These are phyloP conservation scores for Ictalurus furcatus DNA, from an alignment of 2,113 vertebrate genomes.

Conservation along the genomic window DNA sequence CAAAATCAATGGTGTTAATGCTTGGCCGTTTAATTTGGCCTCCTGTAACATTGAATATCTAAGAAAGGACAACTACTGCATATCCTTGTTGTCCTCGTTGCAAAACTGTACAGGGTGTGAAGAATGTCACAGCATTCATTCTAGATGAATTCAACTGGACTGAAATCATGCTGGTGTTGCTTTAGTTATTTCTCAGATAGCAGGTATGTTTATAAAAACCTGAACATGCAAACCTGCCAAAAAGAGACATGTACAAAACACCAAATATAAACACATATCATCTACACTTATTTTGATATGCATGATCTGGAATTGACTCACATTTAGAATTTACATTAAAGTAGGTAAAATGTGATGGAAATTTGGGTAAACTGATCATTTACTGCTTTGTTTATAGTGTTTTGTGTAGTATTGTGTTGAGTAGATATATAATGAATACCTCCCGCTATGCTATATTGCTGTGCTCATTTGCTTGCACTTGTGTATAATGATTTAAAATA, in stretches of 20 bases:
- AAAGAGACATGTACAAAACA: not conserved
- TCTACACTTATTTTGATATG: not conserved
- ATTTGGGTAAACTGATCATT: not conserved
- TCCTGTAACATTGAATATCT: not conserved
- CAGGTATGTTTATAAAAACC: not conserved
- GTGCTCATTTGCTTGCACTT: not conserved
- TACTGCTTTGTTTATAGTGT: not conserved
- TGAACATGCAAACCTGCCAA: not conserved
- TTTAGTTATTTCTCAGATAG: not conserved
- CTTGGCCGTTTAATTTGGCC: not conserved
- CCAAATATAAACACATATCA: not conserved
- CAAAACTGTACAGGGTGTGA: not conserved
- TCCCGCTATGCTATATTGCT: not conserved
- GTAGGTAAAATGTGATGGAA: not conserved
- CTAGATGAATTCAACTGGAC: not conserved
- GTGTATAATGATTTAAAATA: not conserved
- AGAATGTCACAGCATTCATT: not conserved
- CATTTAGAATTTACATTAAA: not conserved
- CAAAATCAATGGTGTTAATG: not conserved
- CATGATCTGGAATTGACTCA: not conserved
- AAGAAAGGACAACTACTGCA: not conserved
- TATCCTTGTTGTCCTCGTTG: not conserved
- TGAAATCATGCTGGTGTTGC: slow-evolving; percentile 5
- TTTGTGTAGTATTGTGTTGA: not conserved
- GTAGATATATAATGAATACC: not conserved